Percentiles rank a stretch among this genome's conserved stretches.
Conservation (phyloP, 2,113 vertebrate genomes). For the Pogona vitticeps region DNA sequence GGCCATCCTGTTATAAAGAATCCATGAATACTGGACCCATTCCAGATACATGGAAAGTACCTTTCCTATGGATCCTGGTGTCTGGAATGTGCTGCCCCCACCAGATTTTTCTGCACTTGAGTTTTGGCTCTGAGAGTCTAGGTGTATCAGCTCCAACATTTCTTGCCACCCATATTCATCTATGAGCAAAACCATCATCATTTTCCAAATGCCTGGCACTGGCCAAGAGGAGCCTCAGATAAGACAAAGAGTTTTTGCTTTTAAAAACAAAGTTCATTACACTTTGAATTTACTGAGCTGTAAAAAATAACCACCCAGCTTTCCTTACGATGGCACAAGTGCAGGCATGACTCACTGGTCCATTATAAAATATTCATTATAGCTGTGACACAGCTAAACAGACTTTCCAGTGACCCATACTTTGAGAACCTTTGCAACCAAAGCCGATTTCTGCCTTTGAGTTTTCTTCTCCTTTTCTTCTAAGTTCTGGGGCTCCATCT, state of each 20-base stretch:
- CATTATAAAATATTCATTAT: constrained; percentile 8
- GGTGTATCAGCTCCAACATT: not conserved
- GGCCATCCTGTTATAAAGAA: not conserved
- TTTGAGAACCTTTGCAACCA: constrained; percentile 16
- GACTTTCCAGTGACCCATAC: not conserved
- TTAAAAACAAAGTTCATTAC: not conserved
- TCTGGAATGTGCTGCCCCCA: not conserved
- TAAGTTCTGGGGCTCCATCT: constrained; percentile 16
- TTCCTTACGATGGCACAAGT: not conserved
- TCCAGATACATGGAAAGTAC: not conserved
- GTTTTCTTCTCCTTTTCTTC: not conserved
- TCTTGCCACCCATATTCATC: not conserved
- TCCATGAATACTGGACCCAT: not conserved
- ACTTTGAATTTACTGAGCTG: not conserved
- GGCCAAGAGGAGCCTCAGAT: not conserved
- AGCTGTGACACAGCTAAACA: not conserved
- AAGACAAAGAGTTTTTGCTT: not conserved
- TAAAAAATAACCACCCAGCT: not conserved
- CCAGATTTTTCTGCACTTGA: not conserved
- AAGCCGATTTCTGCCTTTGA: constrained; percentile 22
- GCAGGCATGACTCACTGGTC: not conserved
- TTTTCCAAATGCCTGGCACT: not conserved
- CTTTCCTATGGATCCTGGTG: not conserved
- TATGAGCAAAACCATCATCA: not conserved
- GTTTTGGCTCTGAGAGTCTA: too few species aligned